Conservation (phyloP, 2,113 vertebrate species). For the Anguilla rostrata region DNA sequence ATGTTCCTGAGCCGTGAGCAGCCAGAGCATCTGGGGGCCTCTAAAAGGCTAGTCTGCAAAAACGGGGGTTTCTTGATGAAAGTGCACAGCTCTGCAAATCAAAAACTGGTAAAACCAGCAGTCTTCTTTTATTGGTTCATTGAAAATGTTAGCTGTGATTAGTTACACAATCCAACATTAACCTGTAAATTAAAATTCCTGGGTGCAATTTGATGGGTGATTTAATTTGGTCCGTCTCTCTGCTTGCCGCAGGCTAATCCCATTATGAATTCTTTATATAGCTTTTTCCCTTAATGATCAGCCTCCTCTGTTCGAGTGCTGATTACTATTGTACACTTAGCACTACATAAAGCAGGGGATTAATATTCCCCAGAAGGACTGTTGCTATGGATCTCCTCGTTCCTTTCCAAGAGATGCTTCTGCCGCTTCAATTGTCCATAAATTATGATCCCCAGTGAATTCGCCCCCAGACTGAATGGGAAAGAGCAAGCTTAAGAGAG, state of each 20-base stretch:
- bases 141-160: constrained; percentile 96
- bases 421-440: constrained; percentile 99
- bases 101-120: constrained; percentile 71
- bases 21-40: constrained; percentile 9
- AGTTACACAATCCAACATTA: constrained; percentile 99
- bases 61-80: constrained; percentile 44
- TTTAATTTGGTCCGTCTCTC: constrained; percentile 92
- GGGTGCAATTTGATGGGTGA: constrained; percentile 99
- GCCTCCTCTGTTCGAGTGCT: constrained; percentile 97
- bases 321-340: constrained; percentile 99
- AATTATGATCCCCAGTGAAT: constrained; percentile 99
- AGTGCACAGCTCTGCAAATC: constrained; percentile 75
- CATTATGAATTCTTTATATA: constrained; percentile 99
- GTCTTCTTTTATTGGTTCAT: constrained; percentile 83
- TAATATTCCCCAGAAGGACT: constrained; percentile 99
- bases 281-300: constrained; percentile 99
- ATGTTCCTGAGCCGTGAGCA: constrained; percentile 6
- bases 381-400: constrained; percentile 98
- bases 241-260: constrained; percentile 98
- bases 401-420: constrained; percentile 97
- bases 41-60: constrained; percentile 29
- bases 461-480: constrained; percentile 89
- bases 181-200: constrained; percentile 99
- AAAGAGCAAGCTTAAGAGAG: constrained; percentile 86
- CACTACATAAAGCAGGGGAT: constrained; percentile 99